phyloP scores from a whole-genome alignment of 2,888 invertebrate species.

The Drosophila flavopinicola region DNA sequence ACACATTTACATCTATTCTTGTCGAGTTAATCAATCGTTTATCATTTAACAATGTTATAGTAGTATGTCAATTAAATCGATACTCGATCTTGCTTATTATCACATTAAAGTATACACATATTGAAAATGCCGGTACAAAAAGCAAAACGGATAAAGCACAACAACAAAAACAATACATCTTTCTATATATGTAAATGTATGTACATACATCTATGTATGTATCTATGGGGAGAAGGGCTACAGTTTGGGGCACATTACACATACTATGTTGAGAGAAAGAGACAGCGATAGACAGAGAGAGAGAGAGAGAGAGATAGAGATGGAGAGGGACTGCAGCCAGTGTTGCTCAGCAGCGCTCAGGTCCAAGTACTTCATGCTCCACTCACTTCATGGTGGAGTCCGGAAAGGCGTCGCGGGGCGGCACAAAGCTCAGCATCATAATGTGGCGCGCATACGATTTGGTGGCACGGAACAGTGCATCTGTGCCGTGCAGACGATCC shows the following conservation, averaged over 20 bases:
- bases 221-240: too few species aligned
- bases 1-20: conserved; percentile 13
- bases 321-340: neutral
- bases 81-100: conserved; percentile 35
- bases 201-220: too few species aligned
- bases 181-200: neutral
- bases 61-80: too few species aligned
- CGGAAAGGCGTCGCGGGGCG: conserved; percentile 89
- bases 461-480: conserved; percentile 89
- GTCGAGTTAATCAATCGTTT: neutral
- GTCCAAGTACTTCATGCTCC: too few species aligned
- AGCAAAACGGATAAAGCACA: too few species aligned
- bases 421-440: conserved; percentile 88
- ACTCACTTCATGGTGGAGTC: conserved; percentile 84
- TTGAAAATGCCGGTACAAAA: conserved; percentile 28
- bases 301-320: too few species aligned
- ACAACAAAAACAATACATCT: neutral
- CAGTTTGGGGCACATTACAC: conserved; percentile 3
- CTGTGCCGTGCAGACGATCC: conserved; percentile 93
- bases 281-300: neutral
- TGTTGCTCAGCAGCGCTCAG: too few species aligned
- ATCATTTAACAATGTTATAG: too few species aligned
- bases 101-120: conserved; percentile 44
- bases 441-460: conserved; percentile 89
- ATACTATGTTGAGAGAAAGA: neutral